Percentiles rank a stretch among this genome's conserved stretches.
These are phyloP conservation scores for Sarcophilus harrisii DNA, from an alignment of 2,797 vertebrate genomes.

Conservation along the genomic window DNA sequence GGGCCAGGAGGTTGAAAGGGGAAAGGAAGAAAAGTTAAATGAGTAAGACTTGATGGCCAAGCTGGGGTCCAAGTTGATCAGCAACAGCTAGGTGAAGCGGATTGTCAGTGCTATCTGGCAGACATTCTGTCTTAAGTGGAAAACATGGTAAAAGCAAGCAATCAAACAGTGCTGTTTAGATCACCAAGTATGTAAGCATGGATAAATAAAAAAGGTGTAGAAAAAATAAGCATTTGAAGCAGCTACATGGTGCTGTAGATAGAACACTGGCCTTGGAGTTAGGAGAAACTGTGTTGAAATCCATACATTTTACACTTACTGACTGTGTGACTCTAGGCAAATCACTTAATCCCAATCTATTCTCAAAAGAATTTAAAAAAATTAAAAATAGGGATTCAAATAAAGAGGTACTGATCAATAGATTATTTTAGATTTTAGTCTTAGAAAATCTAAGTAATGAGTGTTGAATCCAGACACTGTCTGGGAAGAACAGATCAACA, in stretches of 20 bases:
- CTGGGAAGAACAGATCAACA: background rate
- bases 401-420: background rate
- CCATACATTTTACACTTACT: too few species aligned
- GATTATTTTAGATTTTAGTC: background rate
- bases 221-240: too few species aligned
- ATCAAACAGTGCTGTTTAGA: background rate
- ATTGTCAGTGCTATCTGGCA: background rate
- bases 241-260: too few species aligned
- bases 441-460: background rate
- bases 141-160: background rate
- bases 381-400: background rate
- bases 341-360: too few species aligned
- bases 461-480: background rate
- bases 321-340: too few species aligned
- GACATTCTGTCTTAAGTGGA: background rate
- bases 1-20: background rate
- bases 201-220: background rate
- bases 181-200: background rate
- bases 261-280: too few species aligned
- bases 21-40: background rate
- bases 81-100: background rate
- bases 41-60: background rate
- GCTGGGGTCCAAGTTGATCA: background rate
- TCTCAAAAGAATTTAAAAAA: too few species aligned
- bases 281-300: too few species aligned